Evolutionary conservation across 2,113 vertebrate genomes (phyloP), one percentile per base, ranked within the genome.

Genomic region (Nicator chloris): DNA sequence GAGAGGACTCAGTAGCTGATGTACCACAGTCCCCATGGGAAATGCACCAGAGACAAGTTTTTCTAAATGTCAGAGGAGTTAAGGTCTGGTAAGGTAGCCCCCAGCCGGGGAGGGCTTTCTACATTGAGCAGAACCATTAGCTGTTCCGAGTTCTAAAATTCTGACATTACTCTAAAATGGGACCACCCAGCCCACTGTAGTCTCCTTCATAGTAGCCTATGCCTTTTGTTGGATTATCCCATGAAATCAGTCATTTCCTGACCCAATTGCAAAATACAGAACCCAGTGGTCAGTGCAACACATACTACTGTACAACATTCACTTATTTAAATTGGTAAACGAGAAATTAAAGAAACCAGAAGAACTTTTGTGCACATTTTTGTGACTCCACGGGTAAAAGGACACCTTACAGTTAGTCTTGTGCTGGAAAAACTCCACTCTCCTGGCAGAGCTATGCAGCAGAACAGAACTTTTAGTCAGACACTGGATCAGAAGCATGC

Each of bases 191-290:
- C 23, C 22, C 39, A 69, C 54, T 86, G 68, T 27, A 80, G 28
- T 68, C 82, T 39, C 76, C 44, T 72, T 90, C 83, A 18, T 76
- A 92, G 78, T 83, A 65, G 86, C 56, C 87, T 88, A 37, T 40
- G 76, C 65, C 35, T 6, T 17, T 50, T 96, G 80, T 33, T 70
- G 56, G 75, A 81, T 65, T 51, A 50, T 69, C 42, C 31, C 59
- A 89, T 20, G 73, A 89, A 82, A 71, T 49, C 11, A 56, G 51
- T 77, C 14, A 89, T 93, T 86, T 92, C 71, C 91, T 82, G 73
- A 94, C 75, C 54, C 82, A 95, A 9, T 51, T 88, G 85, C 80
- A 90, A 88, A 96, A 92, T 22, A 82, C 88, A 94, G 57, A 95
- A 88, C 27, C 31, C 73, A 83, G 90, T 30, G 79, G 83, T 85